Base-by-base conservation (phyloP, 2,797 vertebrate species). In the Columba guinea region DNA sequence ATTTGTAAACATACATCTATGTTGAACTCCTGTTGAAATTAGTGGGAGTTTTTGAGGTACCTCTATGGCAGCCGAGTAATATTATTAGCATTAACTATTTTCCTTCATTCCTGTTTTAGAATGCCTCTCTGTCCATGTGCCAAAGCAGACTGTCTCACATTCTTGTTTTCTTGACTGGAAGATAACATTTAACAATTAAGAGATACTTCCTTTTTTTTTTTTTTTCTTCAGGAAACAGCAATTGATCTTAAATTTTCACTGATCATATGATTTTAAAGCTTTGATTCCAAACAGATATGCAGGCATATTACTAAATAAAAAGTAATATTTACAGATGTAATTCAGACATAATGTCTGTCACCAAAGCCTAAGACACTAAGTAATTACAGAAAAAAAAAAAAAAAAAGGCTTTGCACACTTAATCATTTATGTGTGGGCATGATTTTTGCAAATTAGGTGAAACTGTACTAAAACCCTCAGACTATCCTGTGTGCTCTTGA, bases 351-450 rank as follows among this genome's bases (percentile, higher is more conserved):
- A 44, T 81, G 75, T 68, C 19, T 82, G 46, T n/a, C 21, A 67
- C 10, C 1, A 0, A 80, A 75, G 26, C 1, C 18, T 67, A 41
- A 65, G 65, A 0, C 3, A 46, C 6, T 48, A 41, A 77, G 11
- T 17, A 59, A 49, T 49, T 55, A 19, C 11, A 28, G 11, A 17
- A 69, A 68, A 90, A 56, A 26, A 18, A 4, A 39, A 37, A 37
- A 37, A 39, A 39, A 39, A 39, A 13, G 6, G 1, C 10, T 83
- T 89, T 83, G 20, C 11, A 39, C 2, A 28, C 8, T 64, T 49
- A 41, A 44, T 48, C 9, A 35, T 18, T 74, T 37, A 35, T 11
- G 60, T 30, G 7, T 4, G 0, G 7, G 9, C 10, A 27, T 65
- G 19, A 65, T 58, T 68, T 90, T 67, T 76, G 13, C 18, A 82